phyloP scores from a whole-genome alignment of 2,113 vertebrate species.

The Ceuthmochares aereus region DNA sequence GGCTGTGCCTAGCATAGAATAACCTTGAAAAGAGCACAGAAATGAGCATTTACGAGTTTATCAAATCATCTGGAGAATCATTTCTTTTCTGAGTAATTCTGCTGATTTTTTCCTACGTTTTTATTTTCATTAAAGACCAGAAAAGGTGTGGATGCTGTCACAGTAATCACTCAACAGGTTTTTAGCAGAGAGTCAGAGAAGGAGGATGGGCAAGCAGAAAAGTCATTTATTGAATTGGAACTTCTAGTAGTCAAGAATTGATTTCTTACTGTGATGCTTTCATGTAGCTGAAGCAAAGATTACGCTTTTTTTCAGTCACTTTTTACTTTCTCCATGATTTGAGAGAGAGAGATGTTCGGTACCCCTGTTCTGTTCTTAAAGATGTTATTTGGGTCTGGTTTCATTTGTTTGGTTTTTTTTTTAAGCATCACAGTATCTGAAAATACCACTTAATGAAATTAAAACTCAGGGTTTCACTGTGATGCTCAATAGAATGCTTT shows the following conservation, averaged over 20 bases:
- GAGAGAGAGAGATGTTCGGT: neutral
- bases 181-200: neutral
- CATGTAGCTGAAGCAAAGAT: neutral
- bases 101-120: neutral
- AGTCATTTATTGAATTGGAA: neutral
- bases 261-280: accelerated
- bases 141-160: neutral
- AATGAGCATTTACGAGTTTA: neutral
- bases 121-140: neutral
- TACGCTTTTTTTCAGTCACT: neutral
- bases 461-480: neutral
- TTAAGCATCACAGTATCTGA: neutral
- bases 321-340: neutral
- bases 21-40: neutral
- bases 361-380: neutral
- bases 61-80: accelerated
- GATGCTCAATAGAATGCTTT: neutral
- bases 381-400: neutral
- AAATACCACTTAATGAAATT: neutral
- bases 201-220: neutral
- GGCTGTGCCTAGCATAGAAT: neutral
- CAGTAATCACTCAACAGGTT: accelerated
- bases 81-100: neutral
- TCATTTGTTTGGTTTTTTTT: neutral
- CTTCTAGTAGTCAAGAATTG: accelerated